Base-by-base conservation (phyloP, 2,888 invertebrate species). In the Pammene aurita region DNA sequence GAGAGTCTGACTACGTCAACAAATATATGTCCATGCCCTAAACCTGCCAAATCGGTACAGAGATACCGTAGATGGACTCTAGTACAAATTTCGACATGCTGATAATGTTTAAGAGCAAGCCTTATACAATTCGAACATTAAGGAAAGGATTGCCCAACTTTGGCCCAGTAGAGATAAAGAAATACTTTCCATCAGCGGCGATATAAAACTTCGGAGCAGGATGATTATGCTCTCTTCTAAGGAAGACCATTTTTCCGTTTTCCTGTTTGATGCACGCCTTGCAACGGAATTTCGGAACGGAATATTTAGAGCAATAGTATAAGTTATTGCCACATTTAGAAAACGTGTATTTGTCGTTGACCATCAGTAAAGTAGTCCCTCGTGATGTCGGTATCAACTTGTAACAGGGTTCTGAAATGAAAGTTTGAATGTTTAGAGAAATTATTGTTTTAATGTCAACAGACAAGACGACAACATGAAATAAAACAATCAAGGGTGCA, bases 301-400 rank as follows among this genome's bases (percentile, higher is more conserved):
- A 58, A 10, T 58, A 58, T 58, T 58, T 58, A 2, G 58, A 58
- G 34, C 58, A 58, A 10, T 44, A 58, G 34, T 58, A 58, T n/a
- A 34, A n/a, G n/a, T 26, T 26, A 14, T n/a, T 58, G 10, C 14
- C 6, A 14, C 34, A 58, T 58, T 34, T 58, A 34, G 58, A 58
- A 34, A 58, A 58, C 26, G 14, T 58, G 9, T 11, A 58, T 26
- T 26, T 26, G 2, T 41, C 58, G 34, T 44, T 58, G 34, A 58
- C 1, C 58, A 58, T 46, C 26, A 58, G n/a, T 6, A 58, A 6
- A n/a, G 18, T 7, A 7, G 14, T 58, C 6, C 58, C 58, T 6
- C 58, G 42, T 10, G 26, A 14, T 14, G 58, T 44, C n/a, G 44
- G 5, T 57, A 57, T 44, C 57, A 57, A 26, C 57, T 42, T 57